Conservation (phyloP, 2,113 vertebrate species). For the Dissostichus mawsoni region DNA sequence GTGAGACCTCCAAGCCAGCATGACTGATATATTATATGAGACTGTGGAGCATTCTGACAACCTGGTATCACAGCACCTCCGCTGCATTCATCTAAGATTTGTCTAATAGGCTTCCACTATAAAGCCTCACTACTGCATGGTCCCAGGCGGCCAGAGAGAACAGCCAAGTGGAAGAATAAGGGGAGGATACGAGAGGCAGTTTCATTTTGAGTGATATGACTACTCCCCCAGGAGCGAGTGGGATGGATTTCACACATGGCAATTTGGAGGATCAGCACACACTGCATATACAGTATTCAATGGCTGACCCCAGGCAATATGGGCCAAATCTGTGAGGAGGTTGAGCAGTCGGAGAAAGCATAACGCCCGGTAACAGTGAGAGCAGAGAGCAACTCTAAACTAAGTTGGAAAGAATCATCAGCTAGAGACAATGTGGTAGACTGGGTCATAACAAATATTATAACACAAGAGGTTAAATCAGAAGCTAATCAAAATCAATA, state of each 20-base stretch:
- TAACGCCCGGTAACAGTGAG: conserved; percentile 37
- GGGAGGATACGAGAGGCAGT: conserved; percentile 69
- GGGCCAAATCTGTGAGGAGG: conserved; percentile 65
- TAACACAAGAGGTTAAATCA: background rate
- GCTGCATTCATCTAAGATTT: conserved; percentile 79
- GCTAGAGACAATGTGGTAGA: conserved; percentile 5
- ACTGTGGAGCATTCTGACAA: conserved; percentile 76
- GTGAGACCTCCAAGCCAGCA: conserved; percentile 77
- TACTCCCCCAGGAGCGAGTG: conserved; percentile 72
- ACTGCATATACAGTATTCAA: conserved; percentile 69
- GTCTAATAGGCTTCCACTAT: conserved; percentile 83
- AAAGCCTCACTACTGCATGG: conserved; percentile 66
- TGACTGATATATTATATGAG: conserved; percentile 86
- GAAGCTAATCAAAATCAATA: background rate
- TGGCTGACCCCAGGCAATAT: conserved; percentile 70
- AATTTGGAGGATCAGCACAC: conserved; percentile 81
- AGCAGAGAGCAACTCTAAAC: conserved; percentile 39
- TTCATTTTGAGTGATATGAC: conserved; percentile 79
- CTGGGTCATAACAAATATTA: background rate
- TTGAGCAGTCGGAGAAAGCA: conserved; percentile 41
- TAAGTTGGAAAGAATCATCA: conserved; percentile 21
- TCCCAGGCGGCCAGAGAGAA: conserved; percentile 65
- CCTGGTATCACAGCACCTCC: conserved; percentile 77
- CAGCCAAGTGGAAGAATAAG: conserved; percentile 65
- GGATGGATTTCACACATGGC: conserved; percentile 79